Conservation (phyloP, 1,140 invertebrate genomes). For the Pseudomyrmex cubaensis region DNA sequence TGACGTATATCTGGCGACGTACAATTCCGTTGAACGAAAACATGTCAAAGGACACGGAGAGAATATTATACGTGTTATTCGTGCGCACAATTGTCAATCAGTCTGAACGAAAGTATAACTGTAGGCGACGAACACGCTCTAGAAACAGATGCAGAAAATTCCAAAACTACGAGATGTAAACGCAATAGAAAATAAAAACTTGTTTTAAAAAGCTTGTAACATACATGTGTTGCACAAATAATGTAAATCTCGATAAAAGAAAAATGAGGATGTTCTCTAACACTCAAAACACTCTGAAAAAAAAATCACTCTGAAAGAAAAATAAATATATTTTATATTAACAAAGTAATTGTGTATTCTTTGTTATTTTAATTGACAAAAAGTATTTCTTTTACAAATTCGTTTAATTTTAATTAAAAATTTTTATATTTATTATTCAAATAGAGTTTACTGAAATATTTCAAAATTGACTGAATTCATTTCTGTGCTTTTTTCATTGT, state of each 20-base stretch:
- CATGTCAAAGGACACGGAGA: constrained; percentile 35
- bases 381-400: not conserved
- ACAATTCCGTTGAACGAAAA: constrained; percentile 29
- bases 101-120: not conserved
- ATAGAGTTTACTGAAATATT: not conserved
- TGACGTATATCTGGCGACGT: constrained; percentile 34
- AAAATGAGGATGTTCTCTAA: too few relatives aligned
- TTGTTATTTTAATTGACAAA: not conserved
- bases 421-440: not conserved
- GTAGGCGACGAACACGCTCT: not conserved
- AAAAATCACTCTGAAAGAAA: too few relatives aligned
- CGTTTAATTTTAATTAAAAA: not conserved
- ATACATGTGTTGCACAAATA: too few relatives aligned
- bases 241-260: too few relatives aligned
- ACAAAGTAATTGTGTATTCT: not conserved
- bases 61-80: constrained; percentile 14
- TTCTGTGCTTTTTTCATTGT: not conserved
- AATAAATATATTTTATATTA: too few relatives aligned
- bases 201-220: too few relatives aligned
- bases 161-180: not conserved
- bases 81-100: constrained; percentile 23
- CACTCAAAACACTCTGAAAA: too few relatives aligned
- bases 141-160: not conserved
- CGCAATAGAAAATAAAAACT: not conserved
- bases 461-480: not conserved